Base-by-base conservation (phyloP, 2,888 invertebrate species). In the Hirtodrosophila histrioides region DNA sequence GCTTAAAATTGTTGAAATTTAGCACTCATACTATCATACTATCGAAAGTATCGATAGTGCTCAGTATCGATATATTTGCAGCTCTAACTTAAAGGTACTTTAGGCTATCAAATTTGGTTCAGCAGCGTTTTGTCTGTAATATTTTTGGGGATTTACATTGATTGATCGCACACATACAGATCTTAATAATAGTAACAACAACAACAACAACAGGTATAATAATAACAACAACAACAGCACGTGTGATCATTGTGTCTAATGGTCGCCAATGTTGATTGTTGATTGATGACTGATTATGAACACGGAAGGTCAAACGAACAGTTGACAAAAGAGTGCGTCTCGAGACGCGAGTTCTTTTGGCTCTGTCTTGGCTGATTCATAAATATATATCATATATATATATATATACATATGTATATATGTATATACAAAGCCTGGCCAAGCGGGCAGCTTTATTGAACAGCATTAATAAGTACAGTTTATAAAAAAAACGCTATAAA, bases 401-500 rank as follows among this genome's bases (percentile, higher is more conserved):
- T 29, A 17, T 12, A 35, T 24, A 11, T 46, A 17, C 46, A 73
- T 73, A 69, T 69, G 64, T 73, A 64, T 73, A 2, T 17, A 17
- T n/a, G n/a, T 60, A 75, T 64, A 48, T 46, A 63, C 35, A 64
- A 48, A 37, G 53, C 36, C 53, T 17, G 17, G 17, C 17, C 17
- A 17, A 12, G 39, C 53, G 37, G 64, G 35, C 56, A 31, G 31
- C 31, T 31, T 31, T 31, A 31, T 31, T 31, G 31, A 31, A 31
- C 31, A 31, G 31, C 50, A 51, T 33, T 76, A 72, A 81, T 74
- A 86, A 86, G 85, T 85, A 86, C 84, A 86, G 84, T 79, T 79
- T 75, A 72, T 80, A 48, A 62, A 55, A 50, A 37, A 68, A 68
- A 50, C 41, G 55, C 50, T 56, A 64, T 55, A 70, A 60, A 57